Percentiles rank a stretch among this genome's conserved stretches.
Conservation (phyloP, 2,113 vertebrate species). For the Cariama cristata region DNA sequence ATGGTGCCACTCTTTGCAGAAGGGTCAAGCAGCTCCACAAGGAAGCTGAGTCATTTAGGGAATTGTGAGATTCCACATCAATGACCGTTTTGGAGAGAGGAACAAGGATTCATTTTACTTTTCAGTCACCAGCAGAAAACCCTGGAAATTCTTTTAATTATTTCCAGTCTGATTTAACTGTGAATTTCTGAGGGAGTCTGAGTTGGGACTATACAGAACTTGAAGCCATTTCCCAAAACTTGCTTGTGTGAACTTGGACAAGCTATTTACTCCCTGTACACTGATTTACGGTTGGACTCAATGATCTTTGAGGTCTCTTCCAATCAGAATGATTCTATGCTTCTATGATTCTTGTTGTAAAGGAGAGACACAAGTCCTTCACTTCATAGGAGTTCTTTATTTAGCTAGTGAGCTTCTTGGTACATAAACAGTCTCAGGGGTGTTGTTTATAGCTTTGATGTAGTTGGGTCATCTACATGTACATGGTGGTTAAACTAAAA, state of each 20-base stretch:
- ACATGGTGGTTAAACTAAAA: neutral
- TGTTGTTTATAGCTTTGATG: neutral
- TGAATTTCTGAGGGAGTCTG: neutral
- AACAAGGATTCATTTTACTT: neutral
- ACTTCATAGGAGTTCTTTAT: neutral
- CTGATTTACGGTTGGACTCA: neutral
- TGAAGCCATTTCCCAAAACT: neutral
- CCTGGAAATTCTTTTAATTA: neutral
- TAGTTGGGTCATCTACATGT: neutral
- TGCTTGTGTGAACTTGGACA: neutral
- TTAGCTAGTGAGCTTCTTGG: neutral
- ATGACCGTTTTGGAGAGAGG: neutral
- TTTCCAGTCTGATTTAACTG: neutral
- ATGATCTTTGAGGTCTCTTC: no score
- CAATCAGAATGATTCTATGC: no score
- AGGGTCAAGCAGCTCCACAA: neutral
- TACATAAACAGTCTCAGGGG: neutral
- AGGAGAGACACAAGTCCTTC: neutral
- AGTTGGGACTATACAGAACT: neutral
- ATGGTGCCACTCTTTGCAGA: neutral
- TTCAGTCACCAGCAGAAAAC: neutral
- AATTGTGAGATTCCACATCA: neutral
- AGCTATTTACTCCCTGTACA: neutral
- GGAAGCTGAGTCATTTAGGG: neutral
- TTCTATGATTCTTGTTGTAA: neutral